phyloP scores from a whole-genome alignment of 2,113 vertebrate species.

The Anhinga anhinga region DNA sequence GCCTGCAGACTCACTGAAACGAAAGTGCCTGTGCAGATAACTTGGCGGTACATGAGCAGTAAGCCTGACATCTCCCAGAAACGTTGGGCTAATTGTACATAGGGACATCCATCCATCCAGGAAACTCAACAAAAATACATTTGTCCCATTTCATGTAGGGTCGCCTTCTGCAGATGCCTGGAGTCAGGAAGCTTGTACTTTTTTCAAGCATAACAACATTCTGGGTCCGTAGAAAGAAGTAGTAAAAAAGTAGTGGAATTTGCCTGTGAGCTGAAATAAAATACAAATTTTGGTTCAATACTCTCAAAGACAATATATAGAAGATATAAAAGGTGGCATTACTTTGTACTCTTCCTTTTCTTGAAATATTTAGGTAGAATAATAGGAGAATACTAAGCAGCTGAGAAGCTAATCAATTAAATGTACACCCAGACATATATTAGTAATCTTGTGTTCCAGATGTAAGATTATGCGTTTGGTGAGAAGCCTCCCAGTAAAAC shows the following conservation, averaged over 20 bases:
- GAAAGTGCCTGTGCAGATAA: background rate
- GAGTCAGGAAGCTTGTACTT: accelerated
- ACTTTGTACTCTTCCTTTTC: background rate
- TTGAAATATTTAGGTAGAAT: background rate
- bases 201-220: accelerated
- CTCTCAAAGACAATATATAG: background rate
- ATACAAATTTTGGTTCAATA: background rate
- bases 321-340: background rate
- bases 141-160: background rate
- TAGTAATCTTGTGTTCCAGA: slow-evolving; percentile 48
- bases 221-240: background rate
- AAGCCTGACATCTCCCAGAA: background rate
- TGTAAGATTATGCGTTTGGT: slow-evolving; percentile 45
- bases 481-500: slow-evolving; percentile 2
- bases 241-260: background rate
- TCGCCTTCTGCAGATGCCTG: accelerated
- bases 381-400: background rate
- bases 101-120: background rate
- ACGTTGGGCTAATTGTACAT: background rate
- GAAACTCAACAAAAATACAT: background rate
- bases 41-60: background rate
- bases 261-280: background rate
- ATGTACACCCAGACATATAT: background rate
- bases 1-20: background rate
- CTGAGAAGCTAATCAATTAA: slow-evolving; percentile 52